Conservation (phyloP, 2,888 invertebrate species). For the Nomada flava region DNA sequence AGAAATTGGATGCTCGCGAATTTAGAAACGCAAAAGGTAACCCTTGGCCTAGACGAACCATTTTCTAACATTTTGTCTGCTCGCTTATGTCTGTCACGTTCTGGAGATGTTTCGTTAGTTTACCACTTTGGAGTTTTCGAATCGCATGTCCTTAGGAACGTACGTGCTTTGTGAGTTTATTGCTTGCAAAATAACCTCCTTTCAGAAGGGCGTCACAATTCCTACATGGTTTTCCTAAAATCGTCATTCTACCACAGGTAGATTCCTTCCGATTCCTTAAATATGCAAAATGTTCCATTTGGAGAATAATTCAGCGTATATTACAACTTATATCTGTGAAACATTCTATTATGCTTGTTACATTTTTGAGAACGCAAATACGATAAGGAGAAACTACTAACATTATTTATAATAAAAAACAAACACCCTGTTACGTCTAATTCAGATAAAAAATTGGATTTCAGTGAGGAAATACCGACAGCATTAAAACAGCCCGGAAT, state of each 20-base stretch:
- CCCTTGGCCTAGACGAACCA: neutral
- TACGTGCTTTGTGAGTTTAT: slow-evolving; percentile 43
- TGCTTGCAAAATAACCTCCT: slow-evolving; percentile 42
- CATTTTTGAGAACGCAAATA: neutral
- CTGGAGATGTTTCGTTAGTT: slow-evolving; percentile 42
- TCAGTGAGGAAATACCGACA: slow-evolving; percentile 3
- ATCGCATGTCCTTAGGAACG: slow-evolving; percentile 32
- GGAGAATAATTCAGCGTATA: neutral
- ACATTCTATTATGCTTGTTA: neutral
- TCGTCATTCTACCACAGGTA: neutral
- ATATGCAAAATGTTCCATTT: neutral
- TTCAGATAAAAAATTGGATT: neutral
- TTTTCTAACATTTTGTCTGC: slow-evolving; percentile 31
- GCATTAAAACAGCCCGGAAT: neutral
- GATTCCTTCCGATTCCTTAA: neutral
- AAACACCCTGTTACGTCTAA: neutral
- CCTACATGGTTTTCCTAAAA: neutral
- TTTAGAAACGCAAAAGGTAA: neutral
- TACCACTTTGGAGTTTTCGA: slow-evolving; percentile 41
- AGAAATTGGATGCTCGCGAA: neutral
- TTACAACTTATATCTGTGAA: neutral
- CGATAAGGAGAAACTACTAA: neutral
- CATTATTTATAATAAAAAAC: neutral
- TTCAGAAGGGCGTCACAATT: slow-evolving; percentile 22
- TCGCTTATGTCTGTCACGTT: slow-evolving; percentile 40